phyloP scores from a whole-genome alignment of 2,888 invertebrate genomes.

The Bombylius major region DNA sequence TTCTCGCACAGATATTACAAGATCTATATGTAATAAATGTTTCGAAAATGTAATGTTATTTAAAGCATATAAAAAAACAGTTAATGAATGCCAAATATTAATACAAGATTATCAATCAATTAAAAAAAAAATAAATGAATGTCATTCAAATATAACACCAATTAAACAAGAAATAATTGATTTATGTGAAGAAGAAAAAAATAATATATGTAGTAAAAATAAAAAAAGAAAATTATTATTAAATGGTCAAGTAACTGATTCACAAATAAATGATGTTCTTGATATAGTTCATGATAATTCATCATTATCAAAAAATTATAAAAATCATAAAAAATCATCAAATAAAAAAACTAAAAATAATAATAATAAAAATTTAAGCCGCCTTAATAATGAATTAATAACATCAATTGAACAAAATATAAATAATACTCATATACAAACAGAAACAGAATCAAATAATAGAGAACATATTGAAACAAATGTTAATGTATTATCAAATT shows the following conservation, averaged over 20 bases:
- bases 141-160: background rate
- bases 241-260: conserved; percentile 4
- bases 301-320: too few species aligned
- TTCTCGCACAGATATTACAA: background rate
- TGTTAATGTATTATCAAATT: too few species aligned
- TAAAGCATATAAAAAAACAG: conserved; percentile 10
- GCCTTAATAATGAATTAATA: too few species aligned
- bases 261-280: conserved; percentile 9
- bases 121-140: conserved; percentile 4
- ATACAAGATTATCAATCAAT: conserved; percentile 9
- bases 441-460: too few species aligned
- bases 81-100: conserved; percentile 8
- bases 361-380: too few species aligned
- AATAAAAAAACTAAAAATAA: too few species aligned
- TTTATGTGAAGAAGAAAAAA: background rate
- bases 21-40: conserved; percentile 8
- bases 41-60: conserved; percentile 8
- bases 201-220: background rate
- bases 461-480: too few species aligned
- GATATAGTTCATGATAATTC: background rate
- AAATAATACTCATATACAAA: too few species aligned
- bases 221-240: background rate
- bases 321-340: too few species aligned
- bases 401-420: too few species aligned
- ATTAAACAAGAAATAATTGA: conserved; percentile 11